Evolutionary conservation across 1,140 invertebrate genomes (phyloP).

Genomic region (Drosophila suzukii): DNA sequence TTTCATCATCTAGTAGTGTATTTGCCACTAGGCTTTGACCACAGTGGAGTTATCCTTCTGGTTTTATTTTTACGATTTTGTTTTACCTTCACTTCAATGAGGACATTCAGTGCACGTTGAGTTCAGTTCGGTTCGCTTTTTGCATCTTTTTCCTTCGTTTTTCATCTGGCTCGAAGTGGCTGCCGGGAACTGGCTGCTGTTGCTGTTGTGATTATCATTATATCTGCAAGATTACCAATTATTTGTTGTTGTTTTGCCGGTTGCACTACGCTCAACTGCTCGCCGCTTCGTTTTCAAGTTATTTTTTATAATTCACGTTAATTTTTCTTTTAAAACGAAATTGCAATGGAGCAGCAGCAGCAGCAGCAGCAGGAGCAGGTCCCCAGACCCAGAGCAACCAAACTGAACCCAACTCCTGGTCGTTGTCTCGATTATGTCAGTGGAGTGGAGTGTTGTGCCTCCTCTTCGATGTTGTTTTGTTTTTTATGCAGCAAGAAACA

Average conservation of each 20-base stretch:
- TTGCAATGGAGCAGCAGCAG: slow-evolving; percentile 56
- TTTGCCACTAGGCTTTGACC: slow-evolving; percentile 2
- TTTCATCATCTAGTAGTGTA: slow-evolving; percentile 4
- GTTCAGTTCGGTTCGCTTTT: slow-evolving; percentile 47
- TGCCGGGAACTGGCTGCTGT: slow-evolving; percentile 29
- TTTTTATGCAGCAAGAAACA: slow-evolving; percentile 9
- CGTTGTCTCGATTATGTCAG: slow-evolving; percentile 81
- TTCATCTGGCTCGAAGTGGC: slow-evolving; percentile 13
- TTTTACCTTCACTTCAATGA: slow-evolving; percentile 74
- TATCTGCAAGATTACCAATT: slow-evolving; percentile 80
- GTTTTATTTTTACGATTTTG: slow-evolving; percentile 14
- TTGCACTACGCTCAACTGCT: slow-evolving; percentile 21
- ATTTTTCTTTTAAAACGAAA: slow-evolving; percentile 81
- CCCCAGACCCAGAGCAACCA: background rate
- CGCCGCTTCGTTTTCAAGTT: slow-evolving; percentile 59
- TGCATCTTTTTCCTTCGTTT: slow-evolving; percentile 1
- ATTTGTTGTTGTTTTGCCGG: slow-evolving; percentile 50
- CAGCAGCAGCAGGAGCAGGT: slow-evolving; percentile 27
- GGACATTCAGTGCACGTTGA: slow-evolving; percentile 78
- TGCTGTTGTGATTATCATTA: slow-evolving; percentile 80
- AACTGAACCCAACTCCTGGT: slow-evolving; percentile 41
- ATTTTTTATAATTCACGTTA: slow-evolving; percentile 82
- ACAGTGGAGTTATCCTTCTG: slow-evolving; percentile 9
- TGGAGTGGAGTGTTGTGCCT: slow-evolving; percentile 76
- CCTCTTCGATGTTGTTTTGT: slow-evolving; percentile 68